Percentiles rank a stretch among this genome's conserved stretches.
phyloP scores from a whole-genome alignment of 2,113 vertebrate species.

The Phylloscopus whistleri region DNA sequence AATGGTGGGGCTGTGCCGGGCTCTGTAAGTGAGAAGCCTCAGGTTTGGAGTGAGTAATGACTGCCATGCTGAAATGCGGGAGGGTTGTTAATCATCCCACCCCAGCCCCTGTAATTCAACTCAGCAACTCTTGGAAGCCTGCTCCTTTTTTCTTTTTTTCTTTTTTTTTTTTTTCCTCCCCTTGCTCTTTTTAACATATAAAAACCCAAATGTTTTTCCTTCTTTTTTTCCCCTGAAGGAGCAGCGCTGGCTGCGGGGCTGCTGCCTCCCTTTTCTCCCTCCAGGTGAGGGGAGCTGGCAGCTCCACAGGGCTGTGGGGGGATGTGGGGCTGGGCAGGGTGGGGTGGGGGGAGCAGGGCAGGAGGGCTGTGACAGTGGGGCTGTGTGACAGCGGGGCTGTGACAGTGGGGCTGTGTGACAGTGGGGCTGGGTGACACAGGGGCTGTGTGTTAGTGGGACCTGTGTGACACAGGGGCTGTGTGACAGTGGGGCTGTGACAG shows the following conservation, averaged over 20 bases:
- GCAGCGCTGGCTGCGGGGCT: background rate
- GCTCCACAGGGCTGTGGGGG: rapidly evolving
- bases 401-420: too few relatives aligned
- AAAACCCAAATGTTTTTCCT: background rate
- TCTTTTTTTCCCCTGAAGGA: background rate
- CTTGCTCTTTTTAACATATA: background rate
- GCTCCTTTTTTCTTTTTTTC: background rate
- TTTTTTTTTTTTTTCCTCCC: rapidly evolving
- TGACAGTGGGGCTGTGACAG: too few relatives aligned
- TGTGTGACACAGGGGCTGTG: too few relatives aligned
- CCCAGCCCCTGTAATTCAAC: conserved; percentile 70
- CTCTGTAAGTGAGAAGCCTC: conserved; percentile 80
- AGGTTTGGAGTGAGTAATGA: conserved; percentile 81
- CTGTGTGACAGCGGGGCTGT: background rate
- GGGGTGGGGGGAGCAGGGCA: background rate
- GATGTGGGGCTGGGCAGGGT: rapidly evolving
- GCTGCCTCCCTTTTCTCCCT: background rate
- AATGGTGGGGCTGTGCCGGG: conserved; percentile 71
- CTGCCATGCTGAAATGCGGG: conserved; percentile 67
- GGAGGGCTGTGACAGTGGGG: background rate
- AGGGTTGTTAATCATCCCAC: conserved; percentile 75
- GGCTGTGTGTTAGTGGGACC: too few relatives aligned
- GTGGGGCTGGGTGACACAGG: too few relatives aligned
- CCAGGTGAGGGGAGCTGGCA: rapidly evolving
- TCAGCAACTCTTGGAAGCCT: conserved; percentile 57